Base-by-base conservation (phyloP, 92 coral and sea anemone genomes). In the Palythoa grandis region DNA sequence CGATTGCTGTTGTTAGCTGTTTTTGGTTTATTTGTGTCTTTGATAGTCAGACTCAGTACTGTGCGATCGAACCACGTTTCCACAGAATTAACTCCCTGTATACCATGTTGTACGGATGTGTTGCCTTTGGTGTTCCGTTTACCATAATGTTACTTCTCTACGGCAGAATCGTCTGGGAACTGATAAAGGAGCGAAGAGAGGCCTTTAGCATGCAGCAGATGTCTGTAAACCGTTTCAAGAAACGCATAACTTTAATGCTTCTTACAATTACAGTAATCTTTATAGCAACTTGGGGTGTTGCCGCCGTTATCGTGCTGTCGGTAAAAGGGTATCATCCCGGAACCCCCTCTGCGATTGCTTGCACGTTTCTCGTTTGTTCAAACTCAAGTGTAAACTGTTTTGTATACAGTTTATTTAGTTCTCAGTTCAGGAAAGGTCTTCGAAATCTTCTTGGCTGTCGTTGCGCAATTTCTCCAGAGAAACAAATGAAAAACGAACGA, bases 351-450 rank as follows among this genome's bases (percentile, higher is more conserved):
- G 72, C 84, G 2, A 63, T n/a, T 22, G 38, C 54, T 25, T 63
- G 53, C 57, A 20, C 52, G 0, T 16, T 79, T 63, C 84, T 79
- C 9, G 22, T 79, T 5, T 20, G 72, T 40, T n/a, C n/a, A 9
- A 79, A 79, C 37, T 79, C 84, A 11, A 63, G 84, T 39, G 57
- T 61, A 3, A 79, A 79, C 22, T 79, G 84, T 20, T 79, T 79
- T 22, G 24, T 79, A 15, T 79, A 79, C 72, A 48, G 5, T 12
- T 20, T 79, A 20, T 79, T 79, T 79, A 79, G 84, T 35, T 4
- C 7, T 43, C 84, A 79, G 58, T 79, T 79, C n/a, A 40, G 84
- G 13, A 63, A 43, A 79, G 84, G 84, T 39, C 20, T 79, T 40
- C 22, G 19, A 43, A 61, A 60, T 8, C 25, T 78, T 56, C 67